Evolutionary conservation across 2,113 vertebrate genomes (phyloP).

Genomic region (Passer domesticus): DNA sequence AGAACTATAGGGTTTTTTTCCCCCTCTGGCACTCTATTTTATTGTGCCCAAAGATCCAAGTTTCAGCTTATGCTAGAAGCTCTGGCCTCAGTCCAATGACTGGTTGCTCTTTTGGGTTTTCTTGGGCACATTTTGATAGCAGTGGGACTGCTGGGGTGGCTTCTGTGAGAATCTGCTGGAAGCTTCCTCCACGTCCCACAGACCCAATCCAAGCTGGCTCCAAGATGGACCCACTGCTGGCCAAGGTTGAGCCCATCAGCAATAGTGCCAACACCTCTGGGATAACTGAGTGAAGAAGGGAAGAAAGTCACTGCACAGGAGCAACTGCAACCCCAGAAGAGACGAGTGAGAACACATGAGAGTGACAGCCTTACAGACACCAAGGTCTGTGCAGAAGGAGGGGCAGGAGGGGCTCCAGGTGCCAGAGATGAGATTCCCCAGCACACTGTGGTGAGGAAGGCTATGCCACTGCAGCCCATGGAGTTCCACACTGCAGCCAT

Average conservation of each 20-base stretch:
- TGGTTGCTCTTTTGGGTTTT: background rate
- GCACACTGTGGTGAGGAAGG: fast-evolving
- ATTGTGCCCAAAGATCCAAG: background rate
- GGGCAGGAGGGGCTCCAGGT: background rate
- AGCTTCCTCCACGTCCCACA: background rate
- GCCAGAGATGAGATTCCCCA: background rate
- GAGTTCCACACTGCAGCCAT: background rate
- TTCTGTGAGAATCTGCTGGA: background rate
- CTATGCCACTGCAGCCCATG: background rate
- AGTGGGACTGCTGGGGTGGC: background rate
- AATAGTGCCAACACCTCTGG: background rate
- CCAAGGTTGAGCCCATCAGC: background rate
- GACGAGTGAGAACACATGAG: background rate
- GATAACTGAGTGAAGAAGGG: background rate
- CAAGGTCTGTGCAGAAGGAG: background rate
- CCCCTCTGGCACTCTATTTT: background rate
- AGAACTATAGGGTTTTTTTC: background rate
- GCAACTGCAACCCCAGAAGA: background rate
- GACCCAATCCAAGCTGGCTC: background rate
- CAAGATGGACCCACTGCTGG: background rate
- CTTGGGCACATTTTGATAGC: background rate
- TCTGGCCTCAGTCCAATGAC: background rate
- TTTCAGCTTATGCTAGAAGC: background rate
- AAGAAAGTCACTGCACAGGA: background rate
- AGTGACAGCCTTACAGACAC: background rate